A percentile compares a stretch with the other conserved stretches of the same genome.
phyloP scores from a whole-genome alignment of 2,888 invertebrate genomes.

The Coelopa pilipes region DNA sequence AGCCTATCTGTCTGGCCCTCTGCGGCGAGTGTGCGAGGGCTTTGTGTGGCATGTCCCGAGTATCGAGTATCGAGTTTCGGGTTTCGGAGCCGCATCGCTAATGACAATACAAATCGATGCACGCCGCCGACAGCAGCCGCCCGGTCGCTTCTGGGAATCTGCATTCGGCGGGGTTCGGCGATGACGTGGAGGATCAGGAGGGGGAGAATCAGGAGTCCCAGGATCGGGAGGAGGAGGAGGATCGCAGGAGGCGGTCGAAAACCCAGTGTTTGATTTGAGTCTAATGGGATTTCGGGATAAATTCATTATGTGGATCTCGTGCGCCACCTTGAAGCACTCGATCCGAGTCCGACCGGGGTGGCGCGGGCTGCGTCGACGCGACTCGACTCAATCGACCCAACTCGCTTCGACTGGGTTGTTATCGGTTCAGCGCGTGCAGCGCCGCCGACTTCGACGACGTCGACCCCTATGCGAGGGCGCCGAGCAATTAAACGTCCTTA shows the following conservation, averaged over 20 bases:
- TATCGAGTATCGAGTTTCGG: constrained; percentile 30
- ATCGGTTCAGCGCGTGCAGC: constrained; percentile 30
- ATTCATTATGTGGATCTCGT: too few relatives aligned
- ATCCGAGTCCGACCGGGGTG: neutral
- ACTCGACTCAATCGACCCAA: neutral
- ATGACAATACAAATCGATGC: constrained; percentile 42
- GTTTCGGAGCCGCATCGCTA: constrained; percentile 34
- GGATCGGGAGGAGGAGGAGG: too few relatives aligned
- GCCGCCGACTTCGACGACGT: neutral
- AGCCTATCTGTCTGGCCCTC: neutral
- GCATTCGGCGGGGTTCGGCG: neutral
- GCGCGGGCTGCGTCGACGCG: neutral
- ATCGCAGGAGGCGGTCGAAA: constrained; percentile 13
- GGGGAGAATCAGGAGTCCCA: too few relatives aligned
- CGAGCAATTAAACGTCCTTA: constrained; percentile 25
- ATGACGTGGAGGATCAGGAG: too few relatives aligned
- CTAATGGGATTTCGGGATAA: constrained; percentile 38
- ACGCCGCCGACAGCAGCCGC: constrained; percentile 32
- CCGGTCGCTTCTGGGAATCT: constrained; percentile 37
- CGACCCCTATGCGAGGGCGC: constrained; percentile 20
- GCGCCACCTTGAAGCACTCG: constrained; percentile 42
- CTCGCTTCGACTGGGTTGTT: neutral
- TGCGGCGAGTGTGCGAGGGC: neutral
- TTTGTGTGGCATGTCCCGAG: neutral
- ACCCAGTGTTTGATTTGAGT: constrained; percentile 37